These are phyloP conservation scores for Nothura maculosa DNA, from an alignment of 2,797 vertebrate genomes.

Conservation along the genomic window DNA sequence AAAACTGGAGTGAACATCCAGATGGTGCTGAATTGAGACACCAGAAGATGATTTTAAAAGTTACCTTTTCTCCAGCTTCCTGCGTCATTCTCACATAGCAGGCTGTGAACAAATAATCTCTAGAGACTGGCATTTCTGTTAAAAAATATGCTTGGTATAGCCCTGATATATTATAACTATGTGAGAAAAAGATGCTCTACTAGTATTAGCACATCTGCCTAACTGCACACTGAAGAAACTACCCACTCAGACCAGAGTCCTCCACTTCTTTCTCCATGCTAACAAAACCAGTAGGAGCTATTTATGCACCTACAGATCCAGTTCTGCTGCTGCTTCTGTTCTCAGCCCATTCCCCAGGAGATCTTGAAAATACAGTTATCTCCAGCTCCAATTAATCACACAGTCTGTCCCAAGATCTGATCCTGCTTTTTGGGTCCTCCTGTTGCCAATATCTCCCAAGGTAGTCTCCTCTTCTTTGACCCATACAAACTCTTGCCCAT, in stretches of 20 bases:
- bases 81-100: background rate
- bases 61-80: background rate
- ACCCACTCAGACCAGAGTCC: background rate
- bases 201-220: background rate
- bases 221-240: background rate
- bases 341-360: constrained; percentile 1
- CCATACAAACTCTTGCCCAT: rapidly evolving
- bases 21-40: background rate
- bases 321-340: constrained; percentile 2
- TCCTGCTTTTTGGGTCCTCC: background rate
- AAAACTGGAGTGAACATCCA: background rate
- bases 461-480: background rate
- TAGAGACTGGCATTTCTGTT: background rate
- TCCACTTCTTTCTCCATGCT: background rate
- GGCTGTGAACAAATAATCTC: constrained; percentile 5
- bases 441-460: constrained; percentile 26
- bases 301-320: background rate
- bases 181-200: background rate
- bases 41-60: background rate
- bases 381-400: constrained; percentile 46
- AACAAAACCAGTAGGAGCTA: background rate
- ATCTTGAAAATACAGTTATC: constrained; percentile 51
- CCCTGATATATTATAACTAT: background rate
- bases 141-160: background rate
- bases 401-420: constrained; percentile 48